These are phyloP conservation scores for Perdita meconis DNA, from an alignment of 2,888 invertebrate genomes.

Conservation along the genomic window DNA sequence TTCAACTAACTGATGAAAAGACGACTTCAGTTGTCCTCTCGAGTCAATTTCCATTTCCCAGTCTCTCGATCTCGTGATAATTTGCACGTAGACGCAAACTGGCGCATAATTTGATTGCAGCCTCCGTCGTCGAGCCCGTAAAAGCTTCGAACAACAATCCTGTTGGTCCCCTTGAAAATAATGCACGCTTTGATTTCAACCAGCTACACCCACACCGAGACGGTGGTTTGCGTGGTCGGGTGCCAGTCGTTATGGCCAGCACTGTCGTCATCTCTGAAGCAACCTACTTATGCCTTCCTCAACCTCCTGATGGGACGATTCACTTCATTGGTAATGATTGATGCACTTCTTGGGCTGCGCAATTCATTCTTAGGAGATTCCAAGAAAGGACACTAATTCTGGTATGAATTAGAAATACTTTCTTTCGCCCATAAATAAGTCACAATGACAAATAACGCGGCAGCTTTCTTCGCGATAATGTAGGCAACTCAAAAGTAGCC, in stretches of 20 bases:
- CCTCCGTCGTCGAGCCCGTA: background rate
- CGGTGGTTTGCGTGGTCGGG: background rate
- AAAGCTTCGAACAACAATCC: constrained; percentile 14
- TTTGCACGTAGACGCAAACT: constrained; percentile 5
- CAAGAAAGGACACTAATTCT: too few relatives aligned
- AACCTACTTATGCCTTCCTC: background rate
- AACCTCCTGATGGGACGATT: constrained; percentile 5
- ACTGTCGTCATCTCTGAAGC: constrained; percentile 18
- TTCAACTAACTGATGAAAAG: background rate
- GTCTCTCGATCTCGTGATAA: constrained; percentile 8
- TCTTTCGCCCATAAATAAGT: too few relatives aligned
- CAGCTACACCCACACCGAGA: constrained; percentile 8
- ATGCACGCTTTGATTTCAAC: constrained; percentile 10
- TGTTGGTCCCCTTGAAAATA: constrained; percentile 13
- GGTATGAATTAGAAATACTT: too few relatives aligned
- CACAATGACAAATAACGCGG: too few relatives aligned
- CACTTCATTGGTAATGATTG: background rate
- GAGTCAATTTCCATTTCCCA: background rate
- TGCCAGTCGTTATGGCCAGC: background rate
- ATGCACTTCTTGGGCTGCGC: background rate
- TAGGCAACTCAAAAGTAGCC: too few relatives aligned
- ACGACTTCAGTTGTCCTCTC: background rate
- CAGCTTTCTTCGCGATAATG: too few relatives aligned
- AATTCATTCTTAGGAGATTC: too few relatives aligned
- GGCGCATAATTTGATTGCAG: constrained; percentile 13